phyloP scores from a whole-genome alignment of 1,140 invertebrate species.

The Atta colombica region DNA sequence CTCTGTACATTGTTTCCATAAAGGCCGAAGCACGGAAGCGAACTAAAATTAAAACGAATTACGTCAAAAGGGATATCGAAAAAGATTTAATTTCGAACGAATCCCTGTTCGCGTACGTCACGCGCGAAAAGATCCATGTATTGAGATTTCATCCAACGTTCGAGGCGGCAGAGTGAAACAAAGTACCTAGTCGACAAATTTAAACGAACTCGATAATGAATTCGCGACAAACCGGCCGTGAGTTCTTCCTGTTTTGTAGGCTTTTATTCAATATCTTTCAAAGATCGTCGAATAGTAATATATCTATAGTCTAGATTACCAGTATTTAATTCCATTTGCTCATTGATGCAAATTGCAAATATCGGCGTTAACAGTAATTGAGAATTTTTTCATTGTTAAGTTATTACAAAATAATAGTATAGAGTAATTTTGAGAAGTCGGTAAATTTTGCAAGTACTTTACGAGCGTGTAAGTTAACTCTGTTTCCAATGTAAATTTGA shows the following conservation, averaged over 20 bases:
- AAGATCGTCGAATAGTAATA: slow-evolving; percentile 10
- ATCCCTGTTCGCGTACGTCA: slow-evolving; percentile 35
- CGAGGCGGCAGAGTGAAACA: slow-evolving; percentile 38
- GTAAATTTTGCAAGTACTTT: not conserved
- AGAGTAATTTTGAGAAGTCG: not conserved
- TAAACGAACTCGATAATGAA: slow-evolving; percentile 58
- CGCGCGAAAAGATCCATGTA: slow-evolving; percentile 49
- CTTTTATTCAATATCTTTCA: slow-evolving; percentile 30
- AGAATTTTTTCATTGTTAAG: slow-evolving; percentile 17
- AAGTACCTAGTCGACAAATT: slow-evolving; percentile 43
- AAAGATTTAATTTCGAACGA: slow-evolving; percentile 53
- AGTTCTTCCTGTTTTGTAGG: slow-evolving; percentile 25
- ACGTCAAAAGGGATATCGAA: slow-evolving; percentile 59
- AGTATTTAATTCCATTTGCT: slow-evolving; percentile 36
- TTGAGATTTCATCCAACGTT: slow-evolving; percentile 50
- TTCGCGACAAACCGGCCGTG: slow-evolving; percentile 46
- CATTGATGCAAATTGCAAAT: slow-evolving; percentile 29
- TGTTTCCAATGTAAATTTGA: not conserved
- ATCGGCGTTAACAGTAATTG: slow-evolving; percentile 9
- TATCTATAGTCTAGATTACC: slow-evolving; percentile 25
- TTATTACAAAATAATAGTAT: slow-evolving; percentile 19
- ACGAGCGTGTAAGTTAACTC: not conserved
- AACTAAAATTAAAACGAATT: slow-evolving; percentile 59
- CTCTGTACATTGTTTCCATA: slow-evolving; percentile 37
- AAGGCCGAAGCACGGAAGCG: slow-evolving; percentile 2